These are phyloP conservation scores for Drosophila orosa DNA, from an alignment of 1,140 invertebrate species.

Conservation along the genomic window DNA sequence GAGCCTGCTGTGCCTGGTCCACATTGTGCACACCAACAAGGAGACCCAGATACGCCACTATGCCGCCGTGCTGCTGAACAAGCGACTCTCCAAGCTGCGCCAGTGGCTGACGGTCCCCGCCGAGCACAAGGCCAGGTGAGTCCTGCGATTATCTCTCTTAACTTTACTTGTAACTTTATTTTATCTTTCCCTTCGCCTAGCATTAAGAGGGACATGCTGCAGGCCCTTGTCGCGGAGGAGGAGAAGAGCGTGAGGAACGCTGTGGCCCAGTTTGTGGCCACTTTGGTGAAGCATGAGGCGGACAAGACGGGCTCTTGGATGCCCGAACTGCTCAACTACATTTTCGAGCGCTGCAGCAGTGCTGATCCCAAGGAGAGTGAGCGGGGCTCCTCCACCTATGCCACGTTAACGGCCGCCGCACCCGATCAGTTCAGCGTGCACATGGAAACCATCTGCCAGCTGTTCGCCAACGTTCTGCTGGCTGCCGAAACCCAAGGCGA, in stretches of 20 bases:
- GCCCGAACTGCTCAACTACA: conserved; percentile 89
- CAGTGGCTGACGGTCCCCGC: conserved; percentile 87
- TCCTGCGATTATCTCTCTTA: background rate
- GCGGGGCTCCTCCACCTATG: conserved; percentile 76
- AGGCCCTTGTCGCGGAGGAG: conserved; percentile 86
- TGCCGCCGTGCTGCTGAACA: conserved; percentile 87
- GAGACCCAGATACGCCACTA: conserved; percentile 88
- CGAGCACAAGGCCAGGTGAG: conserved; percentile 85
- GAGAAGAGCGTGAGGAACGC: conserved; percentile 88
- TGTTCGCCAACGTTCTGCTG: conserved; percentile 62
- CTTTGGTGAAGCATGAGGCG: conserved; percentile 89
- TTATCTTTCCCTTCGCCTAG: conserved; percentile 71
- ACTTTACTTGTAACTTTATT: too few species aligned
- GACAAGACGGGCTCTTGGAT: conserved; percentile 87
- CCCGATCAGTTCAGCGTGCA: conserved; percentile 81
- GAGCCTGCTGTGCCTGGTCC: conserved; percentile 86
- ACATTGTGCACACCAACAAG: conserved; percentile 85
- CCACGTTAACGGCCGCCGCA: conserved; percentile 68
- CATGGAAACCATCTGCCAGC: conserved; percentile 70
- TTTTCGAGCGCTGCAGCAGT: conserved; percentile 80
- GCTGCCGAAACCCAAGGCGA: conserved; percentile 61
- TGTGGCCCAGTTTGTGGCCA: conserved; percentile 88
- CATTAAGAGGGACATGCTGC: conserved; percentile 86
- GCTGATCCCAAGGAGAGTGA: conserved; percentile 76
- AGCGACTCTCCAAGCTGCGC: conserved; percentile 86